These are phyloP conservation scores for Oryzias curvinotus DNA, from an alignment of 2,113 vertebrate species.

Conservation along the genomic window DNA sequence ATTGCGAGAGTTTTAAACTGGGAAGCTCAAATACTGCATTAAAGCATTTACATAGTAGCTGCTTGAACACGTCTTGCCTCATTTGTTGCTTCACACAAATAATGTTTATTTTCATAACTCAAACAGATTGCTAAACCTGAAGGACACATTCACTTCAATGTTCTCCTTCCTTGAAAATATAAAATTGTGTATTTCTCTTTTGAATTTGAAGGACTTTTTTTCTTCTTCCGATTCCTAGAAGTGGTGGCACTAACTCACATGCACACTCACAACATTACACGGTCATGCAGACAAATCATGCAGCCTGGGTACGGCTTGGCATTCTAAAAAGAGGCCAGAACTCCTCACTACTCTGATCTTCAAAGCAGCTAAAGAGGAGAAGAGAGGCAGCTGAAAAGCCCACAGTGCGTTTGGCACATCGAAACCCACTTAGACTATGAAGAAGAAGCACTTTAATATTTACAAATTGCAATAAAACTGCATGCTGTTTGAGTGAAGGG, in stretches of 20 bases:
- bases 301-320: constrained; percentile 56
- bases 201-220: constrained; percentile 42
- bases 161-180: constrained; percentile 9
- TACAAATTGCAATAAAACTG: constrained; percentile 58
- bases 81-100: no score
- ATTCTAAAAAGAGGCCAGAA: constrained; percentile 68
- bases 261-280: constrained; percentile 19
- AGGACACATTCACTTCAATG: no score
- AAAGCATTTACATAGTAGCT: no score
- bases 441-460: constrained; percentile 65
- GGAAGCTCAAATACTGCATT: no score
- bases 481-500: constrained; percentile 22
- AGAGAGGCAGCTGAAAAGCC: constrained; percentile 34
- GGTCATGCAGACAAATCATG: constrained; percentile 36
- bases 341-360: constrained; percentile 58
- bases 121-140: no score
- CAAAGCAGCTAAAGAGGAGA: constrained; percentile 50
- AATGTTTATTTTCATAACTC: no score
- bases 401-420: constrained; percentile 54
- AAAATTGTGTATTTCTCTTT: constrained; percentile 44
- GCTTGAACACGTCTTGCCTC: no score
- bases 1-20: no score
- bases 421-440: constrained; percentile 52
- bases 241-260: constrained; percentile 28
- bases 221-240: constrained; percentile 50